Evolutionary conservation across 1,140 invertebrate genomes (phyloP), one percentile per base, ranked within the genome.

Genomic region (Caenorhabditis inopinata): DNA sequence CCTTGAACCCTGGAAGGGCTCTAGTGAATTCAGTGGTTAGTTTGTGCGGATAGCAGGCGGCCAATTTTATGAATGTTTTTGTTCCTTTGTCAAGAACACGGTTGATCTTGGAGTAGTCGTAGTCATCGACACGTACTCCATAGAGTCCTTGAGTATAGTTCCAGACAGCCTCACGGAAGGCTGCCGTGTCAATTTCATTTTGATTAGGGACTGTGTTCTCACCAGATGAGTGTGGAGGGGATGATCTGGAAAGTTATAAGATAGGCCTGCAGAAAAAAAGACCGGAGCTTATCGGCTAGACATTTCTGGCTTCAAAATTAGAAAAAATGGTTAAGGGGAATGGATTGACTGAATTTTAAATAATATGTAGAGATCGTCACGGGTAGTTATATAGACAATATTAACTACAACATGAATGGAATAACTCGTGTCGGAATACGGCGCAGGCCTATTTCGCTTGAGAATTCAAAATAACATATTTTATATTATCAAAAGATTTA

Each of bases 81-180:
- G 58, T 68, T 38, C 58, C 58, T 42, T 68, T 68, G n/a, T 68
- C 58, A 12, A 68, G 32, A 18, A 68, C 32, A 21, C 32, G 32
- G 12, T 68, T 68, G 32, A 68, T 38, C 18, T 38, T 68, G 5
- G 58, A 68, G 12, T 68, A 68, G 12, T 68, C 58, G 12, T 68
- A 68, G n/a, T 68, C 58, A 68, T 68, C 58, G n/a, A 68, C n/a
- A 38, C 58, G 58, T 21, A 68, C 58, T n/a, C 58, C 58, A 38
- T 38, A 68, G 16, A 68, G 18, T 38, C 58, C 58, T 38, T 68
- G 58, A 38, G 32, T 68, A 25, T 68, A 68, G 27, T 68, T 68
- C 58, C 58, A 68, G 32, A 68, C n/a, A 21, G 58, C 58, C 11
- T 68, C 58, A 68, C 58, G 58, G 58, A 68, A 68, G 23, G 58